These are phyloP conservation scores for Drosophila meridiana DNA, from an alignment of 2,888 invertebrate species.

Conservation along the genomic window DNA sequence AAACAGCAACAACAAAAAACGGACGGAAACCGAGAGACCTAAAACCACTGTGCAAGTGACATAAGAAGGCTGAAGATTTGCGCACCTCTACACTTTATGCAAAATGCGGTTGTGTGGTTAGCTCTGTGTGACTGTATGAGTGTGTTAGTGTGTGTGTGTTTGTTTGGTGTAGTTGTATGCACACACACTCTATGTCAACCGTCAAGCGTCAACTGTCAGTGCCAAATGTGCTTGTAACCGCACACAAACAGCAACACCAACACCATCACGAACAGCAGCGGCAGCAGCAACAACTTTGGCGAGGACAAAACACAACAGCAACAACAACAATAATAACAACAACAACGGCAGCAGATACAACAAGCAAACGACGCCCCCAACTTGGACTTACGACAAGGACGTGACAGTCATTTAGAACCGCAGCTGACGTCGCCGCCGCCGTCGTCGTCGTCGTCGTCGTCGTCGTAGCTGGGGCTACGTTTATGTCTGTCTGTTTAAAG, in stretches of 20 bases:
- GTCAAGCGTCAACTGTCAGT: constrained; percentile 83
- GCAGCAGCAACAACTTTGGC: constrained; percentile 32
- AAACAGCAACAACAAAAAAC: not conserved
- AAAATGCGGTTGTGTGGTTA: constrained; percentile 55
- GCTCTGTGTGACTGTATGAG: constrained; percentile 14
- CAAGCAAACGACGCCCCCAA: constrained; percentile 53
- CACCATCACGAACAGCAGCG: constrained; percentile 11
- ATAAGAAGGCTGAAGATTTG: constrained; percentile 64
- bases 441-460: constrained; percentile 2
- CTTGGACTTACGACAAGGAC: constrained; percentile 78
- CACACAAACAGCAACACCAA: constrained; percentile 60
- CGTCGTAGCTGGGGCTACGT: constrained; percentile 30
- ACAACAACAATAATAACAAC: constrained; percentile 18
- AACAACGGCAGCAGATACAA: constrained; percentile 31
- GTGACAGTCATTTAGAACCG: constrained; percentile 80
- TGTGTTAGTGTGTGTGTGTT: constrained; percentile 21
- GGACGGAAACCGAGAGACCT: constrained; percentile 5
- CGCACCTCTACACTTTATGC: constrained; percentile 61
- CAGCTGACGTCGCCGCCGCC: constrained; percentile 56
- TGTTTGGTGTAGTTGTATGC: constrained; percentile 31
- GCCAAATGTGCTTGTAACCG: constrained; percentile 82
- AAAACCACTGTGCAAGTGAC: constrained; percentile 62
- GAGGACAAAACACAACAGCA: constrained; percentile 44
- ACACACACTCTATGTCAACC: constrained; percentile 73
- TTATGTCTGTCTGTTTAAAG: constrained; percentile 68